Evolutionary conservation across 1,140 invertebrate species (phyloP).

Genomic region (Phymorhynchus buccinoides): DNA sequence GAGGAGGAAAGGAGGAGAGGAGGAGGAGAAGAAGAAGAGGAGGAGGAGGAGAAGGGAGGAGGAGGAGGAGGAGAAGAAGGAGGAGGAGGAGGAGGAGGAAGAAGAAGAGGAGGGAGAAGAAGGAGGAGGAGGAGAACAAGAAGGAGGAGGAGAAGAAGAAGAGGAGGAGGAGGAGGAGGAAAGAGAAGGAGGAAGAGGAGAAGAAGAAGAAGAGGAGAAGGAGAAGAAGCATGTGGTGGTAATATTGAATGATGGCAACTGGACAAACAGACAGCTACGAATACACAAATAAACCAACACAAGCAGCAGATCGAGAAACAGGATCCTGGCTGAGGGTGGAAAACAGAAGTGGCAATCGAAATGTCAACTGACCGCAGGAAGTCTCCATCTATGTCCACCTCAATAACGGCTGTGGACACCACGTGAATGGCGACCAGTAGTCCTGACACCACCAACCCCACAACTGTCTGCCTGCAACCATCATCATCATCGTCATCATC

Average conservation of each 20-base stretch:
- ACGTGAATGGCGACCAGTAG: not conserved
- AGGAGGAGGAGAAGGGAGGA: no score
- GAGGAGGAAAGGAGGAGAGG: no score
- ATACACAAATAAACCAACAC: not conserved
- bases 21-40: no score
- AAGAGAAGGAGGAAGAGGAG: not conserved
- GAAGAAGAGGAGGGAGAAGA: no score
- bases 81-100: no score
- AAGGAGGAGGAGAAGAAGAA: no score
- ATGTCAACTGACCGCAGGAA: slow-evolving; percentile 11
- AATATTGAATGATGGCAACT: no score
- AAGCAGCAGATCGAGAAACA: not conserved
- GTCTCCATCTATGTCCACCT: not conserved
- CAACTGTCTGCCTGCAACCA: not conserved
- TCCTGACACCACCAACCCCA: slow-evolving; percentile 5
- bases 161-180: no score
- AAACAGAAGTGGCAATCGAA: not conserved
- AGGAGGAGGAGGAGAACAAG: no score
- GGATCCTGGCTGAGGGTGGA: no score
- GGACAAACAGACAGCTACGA: not conserved
- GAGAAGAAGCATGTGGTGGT: not conserved
- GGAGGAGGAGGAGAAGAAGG: no score
- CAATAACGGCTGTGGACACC: not conserved
- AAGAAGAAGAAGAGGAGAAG: not conserved
- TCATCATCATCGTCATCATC: no score